phyloP scores from a whole-genome alignment of 1,140 invertebrate species.

The Spodoptera frugiperda region DNA sequence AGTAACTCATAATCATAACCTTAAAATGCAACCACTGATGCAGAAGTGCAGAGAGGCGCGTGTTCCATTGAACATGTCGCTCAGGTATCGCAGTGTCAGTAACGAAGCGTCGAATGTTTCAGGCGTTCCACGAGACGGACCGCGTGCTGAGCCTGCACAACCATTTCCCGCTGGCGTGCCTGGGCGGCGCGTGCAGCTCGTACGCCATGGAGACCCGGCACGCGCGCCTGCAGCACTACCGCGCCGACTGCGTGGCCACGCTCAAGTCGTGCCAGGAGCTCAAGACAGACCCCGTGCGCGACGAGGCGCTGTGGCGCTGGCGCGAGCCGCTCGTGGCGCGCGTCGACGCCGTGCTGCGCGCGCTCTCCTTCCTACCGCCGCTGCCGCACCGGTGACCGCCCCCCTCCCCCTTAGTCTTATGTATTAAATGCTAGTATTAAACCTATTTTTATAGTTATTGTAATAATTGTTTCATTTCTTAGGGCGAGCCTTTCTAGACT shows the following conservation, averaged over 20 bases:
- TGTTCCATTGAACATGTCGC: too few relatives aligned
- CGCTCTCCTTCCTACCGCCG: slow-evolving; percentile 90
- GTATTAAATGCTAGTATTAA: slow-evolving; percentile 71
- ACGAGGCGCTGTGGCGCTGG: slow-evolving; percentile 95
- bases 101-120: neutral
- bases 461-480: neutral
- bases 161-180: slow-evolving; percentile 96
- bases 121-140: slow-evolving; percentile 96
- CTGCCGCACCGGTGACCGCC: slow-evolving; percentile 73
- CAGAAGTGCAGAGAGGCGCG: too few relatives aligned
- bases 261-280: slow-evolving; percentile 94
- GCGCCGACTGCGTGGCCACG: slow-evolving; percentile 96
- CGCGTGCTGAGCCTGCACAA: slow-evolving; percentile 96
- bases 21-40: too few relatives aligned
- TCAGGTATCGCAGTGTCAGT: too few relatives aligned
- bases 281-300: slow-evolving; percentile 92
- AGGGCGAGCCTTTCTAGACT: too few relatives aligned
- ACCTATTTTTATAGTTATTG: slow-evolving; percentile 70
- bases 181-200: slow-evolving; percentile 94
- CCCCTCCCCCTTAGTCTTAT: neutral
- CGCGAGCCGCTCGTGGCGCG: slow-evolving; percentile 91
- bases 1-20: too few relatives aligned
- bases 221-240: slow-evolving; percentile 97
- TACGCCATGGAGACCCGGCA: slow-evolving; percentile 93
- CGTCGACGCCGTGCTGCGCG: slow-evolving; percentile 90